These are phyloP conservation scores for Hippopotamus amphibius DNA, from an alignment of 2,113 vertebrate genomes.

Conservation along the genomic window DNA sequence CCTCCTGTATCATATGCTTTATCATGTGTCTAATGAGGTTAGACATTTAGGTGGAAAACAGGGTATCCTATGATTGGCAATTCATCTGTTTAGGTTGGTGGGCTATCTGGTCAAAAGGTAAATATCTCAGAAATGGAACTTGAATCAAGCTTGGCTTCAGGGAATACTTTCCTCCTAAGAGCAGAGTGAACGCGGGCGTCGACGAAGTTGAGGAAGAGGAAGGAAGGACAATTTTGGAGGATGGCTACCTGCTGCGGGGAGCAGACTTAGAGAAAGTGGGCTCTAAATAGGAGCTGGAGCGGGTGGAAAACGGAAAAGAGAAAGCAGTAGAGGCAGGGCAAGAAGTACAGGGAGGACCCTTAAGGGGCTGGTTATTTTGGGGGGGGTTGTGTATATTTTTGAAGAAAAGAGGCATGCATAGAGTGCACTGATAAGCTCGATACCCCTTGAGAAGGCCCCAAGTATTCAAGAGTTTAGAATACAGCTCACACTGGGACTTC, in stretches of 20 bases:
- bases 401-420: neutral
- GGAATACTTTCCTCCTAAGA: neutral
- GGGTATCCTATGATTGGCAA: neutral
- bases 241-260: neutral
- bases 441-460: neutral
- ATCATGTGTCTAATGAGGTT: neutral
- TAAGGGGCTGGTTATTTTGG: neutral
- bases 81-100: neutral
- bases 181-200: neutral
- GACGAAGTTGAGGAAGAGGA: neutral
- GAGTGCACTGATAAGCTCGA: neutral
- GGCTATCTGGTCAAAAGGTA: neutral
- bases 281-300: neutral
- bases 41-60: neutral
- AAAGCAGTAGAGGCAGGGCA: neutral
- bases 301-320: neutral
- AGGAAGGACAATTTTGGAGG: neutral
- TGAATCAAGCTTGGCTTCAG: neutral
- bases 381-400: neutral
- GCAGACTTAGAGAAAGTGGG: neutral
- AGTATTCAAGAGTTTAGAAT: neutral
- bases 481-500: neutral
- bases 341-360: neutral
- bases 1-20: neutral
- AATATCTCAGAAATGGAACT: neutral